Evolutionary conservation across 2,888 invertebrate species (phyloP), one percentile per base, ranked within the genome.

Genomic region (Trissolcus brochymenae): DNA sequence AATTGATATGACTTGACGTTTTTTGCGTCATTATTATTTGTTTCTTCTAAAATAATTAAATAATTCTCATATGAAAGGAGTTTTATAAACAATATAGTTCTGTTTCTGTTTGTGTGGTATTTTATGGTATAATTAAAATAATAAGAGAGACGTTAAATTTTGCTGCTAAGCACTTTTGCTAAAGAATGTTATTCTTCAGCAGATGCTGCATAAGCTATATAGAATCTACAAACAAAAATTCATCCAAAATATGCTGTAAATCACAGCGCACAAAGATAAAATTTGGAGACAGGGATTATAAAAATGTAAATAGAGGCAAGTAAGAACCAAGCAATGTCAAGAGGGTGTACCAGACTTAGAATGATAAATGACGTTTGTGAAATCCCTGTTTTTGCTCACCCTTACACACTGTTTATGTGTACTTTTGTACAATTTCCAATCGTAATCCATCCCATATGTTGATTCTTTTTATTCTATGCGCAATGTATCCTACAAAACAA

Each of bases 401-500:
- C 76, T 55, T 53, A 65, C 65, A 55, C 43, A 61, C 76, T 70
- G 70, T 73, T 72, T 68, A 73, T 73, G 53, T 73, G 41, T 76
- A 70, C 66, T 73, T 79, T 73, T 76, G 25, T 76, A 66, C 65
- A 70, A 76, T 76, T 79, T 79, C 70, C 41, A 62, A 4, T 61
- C 59, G 51, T 79, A 79, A 79, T 79, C 79, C 73, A 17, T 50
- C 79, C 79, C 76, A 76, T 79, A 79, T 79, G 79, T 56, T 65
- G 60, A 50, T 25, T 16, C 40, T 60, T 29, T 46, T 51, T 51
- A 51, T 51, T 17, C 7, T 51, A 51, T 1, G 4, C 56, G 35
- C 54, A 43, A 40, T 40, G 35, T 41, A 7, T 14, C n/a, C 16
- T 46, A 14, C n/a, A 46, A 16, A 46, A 35, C 35, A 35, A 1